Base-by-base conservation (phyloP, 2,888 invertebrate genomes). In the Pachycephus smyrnensis region DNA sequence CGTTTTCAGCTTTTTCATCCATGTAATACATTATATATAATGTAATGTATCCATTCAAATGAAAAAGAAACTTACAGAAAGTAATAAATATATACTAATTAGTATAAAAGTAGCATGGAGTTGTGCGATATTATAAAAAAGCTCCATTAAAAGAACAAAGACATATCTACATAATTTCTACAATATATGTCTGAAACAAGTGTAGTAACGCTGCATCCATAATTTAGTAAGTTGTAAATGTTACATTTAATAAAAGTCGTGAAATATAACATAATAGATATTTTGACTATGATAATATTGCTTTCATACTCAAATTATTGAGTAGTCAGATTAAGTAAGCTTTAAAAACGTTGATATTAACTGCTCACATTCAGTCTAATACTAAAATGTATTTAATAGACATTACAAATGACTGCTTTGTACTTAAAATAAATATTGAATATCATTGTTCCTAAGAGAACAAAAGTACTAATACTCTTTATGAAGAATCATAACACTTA, bases 71-170 rank as follows among this genome's bases (percentile, higher is more conserved):
- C 4, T 23, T 55, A 55, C 9, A 55, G 68, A 75, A 75, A 76
- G 77, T 33, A 75, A 75, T 73, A 30, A 71, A 71, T 71, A 71
- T 32, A 71, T 11, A 35, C 30, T 30, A 71, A 71, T 71, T 33
- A 23, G 55, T 23, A 55, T 55, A 55, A 55, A 9, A 23, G 9
- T 0, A 6, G 2, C 55, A 55, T 55, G 23, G 9, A 23, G 40
- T 55, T 23, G 2, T 9, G 2, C 2, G 2, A 55, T 55, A 55
- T 55, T 55, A 55, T 23, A 55, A 55, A 55, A 2, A 55, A 55
- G 9, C 55, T 55, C 23, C 9, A 55, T 55, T 55, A 55, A 9
- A 55, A 23, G 23, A 55, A 55, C 23, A 55, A 55, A 55, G 40
- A 23, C 9, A 55, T 55, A 9, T 55, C 9, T 55, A 23, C 6